Base-by-base conservation (phyloP, 1,140 invertebrate species). In the Bombus confusus region DNA sequence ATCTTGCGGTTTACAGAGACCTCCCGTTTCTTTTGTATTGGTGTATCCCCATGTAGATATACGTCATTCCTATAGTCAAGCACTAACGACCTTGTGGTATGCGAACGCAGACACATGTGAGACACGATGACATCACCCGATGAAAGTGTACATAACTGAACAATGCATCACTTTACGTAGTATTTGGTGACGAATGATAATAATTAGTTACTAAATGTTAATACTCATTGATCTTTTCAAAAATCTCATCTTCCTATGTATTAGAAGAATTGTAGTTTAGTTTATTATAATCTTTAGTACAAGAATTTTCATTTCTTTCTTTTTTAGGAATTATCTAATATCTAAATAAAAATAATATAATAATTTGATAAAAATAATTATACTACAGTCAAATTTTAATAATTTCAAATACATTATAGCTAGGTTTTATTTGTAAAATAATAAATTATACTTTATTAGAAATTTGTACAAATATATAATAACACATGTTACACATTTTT, bases 91-190 rank as follows among this genome's bases (percentile, higher is more conserved):
- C 88, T 90, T 90, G 89, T 87, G 87, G 83, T 90, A 87, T 89
- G 89, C 83, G 86, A 91, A 91, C 90, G 85, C 83, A 85, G 91
- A 87, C 83, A 89, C 71, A 89, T 39, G 73, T 76, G 78, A 89
- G 88, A 68, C 83, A 83, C 88, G 89, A 93, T 94, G 93, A 94
- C 93, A 93, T 94, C 93, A 94, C 89, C 92, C 81, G 90, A 94
- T 92, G 93, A 94, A 93, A 94, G 92, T 93, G 88, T 90, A 90
- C 92, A 94, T 94, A 93, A 91, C 92, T 92, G 85, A 93, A 84
- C 90, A 92, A 93, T 94, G 93, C 90, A 94, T 94, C 93, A 93
- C 91, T 85, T 85, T 81, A 66, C 71, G 47, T 81, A 57, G 78
- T 81, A 72, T 72, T 85, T 41, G 43, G 78, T 74, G 84, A 85